Evolutionary conservation across 2,888 invertebrate genomes (phyloP).

Genomic region (Bembecia ichneumoniformis): DNA sequence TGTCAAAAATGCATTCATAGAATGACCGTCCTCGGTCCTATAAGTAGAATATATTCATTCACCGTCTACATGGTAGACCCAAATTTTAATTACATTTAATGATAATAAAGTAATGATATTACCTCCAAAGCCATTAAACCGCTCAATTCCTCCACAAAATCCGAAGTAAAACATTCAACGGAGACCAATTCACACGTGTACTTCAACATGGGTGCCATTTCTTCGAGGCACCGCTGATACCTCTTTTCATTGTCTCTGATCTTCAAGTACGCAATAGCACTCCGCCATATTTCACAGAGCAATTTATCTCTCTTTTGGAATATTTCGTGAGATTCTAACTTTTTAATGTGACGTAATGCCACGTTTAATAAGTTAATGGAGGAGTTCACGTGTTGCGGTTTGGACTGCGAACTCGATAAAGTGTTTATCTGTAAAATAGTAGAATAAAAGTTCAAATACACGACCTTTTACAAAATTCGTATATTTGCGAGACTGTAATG

Average conservation of each 20-base stretch:
- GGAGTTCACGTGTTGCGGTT: slow-evolving; percentile 39
- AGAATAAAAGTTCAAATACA: no score
- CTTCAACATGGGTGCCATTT: slow-evolving; percentile 37
- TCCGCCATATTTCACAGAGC: slow-evolving; percentile 42
- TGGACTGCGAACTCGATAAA: slow-evolving; percentile 32
- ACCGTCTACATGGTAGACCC: no score
- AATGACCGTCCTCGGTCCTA: no score
- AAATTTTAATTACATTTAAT: no score
- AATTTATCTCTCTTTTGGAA: slow-evolving; percentile 46
- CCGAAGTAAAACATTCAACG: slow-evolving; percentile 36
- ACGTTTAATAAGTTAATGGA: slow-evolving; percentile 47
- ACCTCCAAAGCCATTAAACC: slow-evolving; percentile 26
- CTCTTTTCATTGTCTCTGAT: slow-evolving; percentile 19
- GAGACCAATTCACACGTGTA: slow-evolving; percentile 47
- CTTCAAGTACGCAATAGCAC: slow-evolving; percentile 31
- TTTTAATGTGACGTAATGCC: slow-evolving; percentile 44
- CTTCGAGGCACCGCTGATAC: slow-evolving; percentile 31
- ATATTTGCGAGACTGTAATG: no score
- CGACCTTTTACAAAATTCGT: no score
- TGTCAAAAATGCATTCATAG: no score
- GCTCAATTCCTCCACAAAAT: slow-evolving; percentile 38
- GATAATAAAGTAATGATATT: background rate
- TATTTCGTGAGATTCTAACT: slow-evolving; percentile 41
- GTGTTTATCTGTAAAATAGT: slow-evolving; percentile 40
- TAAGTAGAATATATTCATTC: no score